Evolutionary conservation across 30 jellyfish, hydroid and myxozoan species (phyloP), one percentile per base, ranked within the genome.

Genomic region (Calvadosia cruxmelitensis): DNA sequence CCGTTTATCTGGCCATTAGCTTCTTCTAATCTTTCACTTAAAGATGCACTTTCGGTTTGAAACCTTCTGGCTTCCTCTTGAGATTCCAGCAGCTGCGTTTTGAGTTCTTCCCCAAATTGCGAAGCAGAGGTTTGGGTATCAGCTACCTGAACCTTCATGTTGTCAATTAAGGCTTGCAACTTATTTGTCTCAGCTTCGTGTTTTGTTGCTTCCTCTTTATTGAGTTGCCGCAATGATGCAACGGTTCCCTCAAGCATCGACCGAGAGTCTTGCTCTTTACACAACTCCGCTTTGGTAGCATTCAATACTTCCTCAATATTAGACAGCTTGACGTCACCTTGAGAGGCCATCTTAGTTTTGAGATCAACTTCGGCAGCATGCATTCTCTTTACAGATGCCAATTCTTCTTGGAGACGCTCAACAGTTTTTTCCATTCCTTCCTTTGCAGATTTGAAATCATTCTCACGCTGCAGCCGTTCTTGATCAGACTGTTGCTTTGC

Each of bases 31-130:
- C 29, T 67, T 3, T 25, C 34, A 27, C 34, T 67, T 29, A 67
- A 20, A 29, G 3, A 31, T 29, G 31, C 77, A 24, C 33, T 31
- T 67, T 67, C 77, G n/a, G 77, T 7, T 34, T 67, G 33, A 10
- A 67, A 34, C 13, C 13, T 24, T 3, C 24, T 27, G 10, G 5
- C 5, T 20, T 20, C 27, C 29, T 57, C 34, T 27, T 57, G 35
- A 5, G 24, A 27, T 24, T 57, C 26, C 24, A 24, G 24, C 10
- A 20, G 26, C 10, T 57, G 5, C 10, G 29, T 3, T 27, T 57
- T 12, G 24, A 7, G 3, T 23, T 35, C n/a, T 3, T 24, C 42
- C 24, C 42, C n/a, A 1, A 64, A 64, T 64, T 35, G 24, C 33
- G 1, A 23, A 25, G 26, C 1, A 12, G 24, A 23, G 34, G 1